These are phyloP conservation scores for Heliocidaris erythrogramma DNA, from an alignment of 35 echinoderm and acorn worm genomes.

Conservation along the genomic window DNA sequence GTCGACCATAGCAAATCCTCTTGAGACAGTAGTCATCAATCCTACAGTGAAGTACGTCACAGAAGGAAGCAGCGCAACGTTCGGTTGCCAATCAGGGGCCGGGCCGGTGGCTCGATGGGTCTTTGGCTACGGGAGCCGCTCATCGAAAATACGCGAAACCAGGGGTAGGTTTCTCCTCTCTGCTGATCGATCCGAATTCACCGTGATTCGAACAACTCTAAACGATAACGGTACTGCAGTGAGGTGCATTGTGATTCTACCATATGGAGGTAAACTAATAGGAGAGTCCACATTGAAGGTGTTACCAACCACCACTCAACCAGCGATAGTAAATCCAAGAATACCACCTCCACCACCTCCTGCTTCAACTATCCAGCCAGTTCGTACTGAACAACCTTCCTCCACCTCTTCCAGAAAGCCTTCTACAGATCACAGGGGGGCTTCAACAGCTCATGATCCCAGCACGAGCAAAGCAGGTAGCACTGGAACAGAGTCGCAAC, in stretches of 20 bases:
- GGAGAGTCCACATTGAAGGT: neutral
- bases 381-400: neutral
- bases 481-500: neutral
- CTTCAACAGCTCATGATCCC: neutral
- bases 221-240: neutral
- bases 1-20: constrained; percentile 10
- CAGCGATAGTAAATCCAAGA: neutral
- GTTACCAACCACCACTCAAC: neutral
- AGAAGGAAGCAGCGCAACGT: constrained; percentile 34
- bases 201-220: neutral
- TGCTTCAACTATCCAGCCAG: neutral
- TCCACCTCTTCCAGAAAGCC: neutral
- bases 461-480: neutral
- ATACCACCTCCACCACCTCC: constrained; percentile 17
- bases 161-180: neutral
- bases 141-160: neutral
- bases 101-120: constrained; percentile 12
- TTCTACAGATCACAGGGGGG: neutral
- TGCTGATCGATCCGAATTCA: constrained; percentile 20
- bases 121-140: neutral
- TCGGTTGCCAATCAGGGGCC: neutral
- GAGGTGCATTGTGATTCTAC: neutral
- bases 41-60: constrained; percentile 1
- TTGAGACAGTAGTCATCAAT: neutral
- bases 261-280: neutral